A percentile compares a stretch with the other conserved stretches of the same genome.
These are phyloP conservation scores for Sporophila hypoxantha DNA, from an alignment of 2,113 vertebrate species.

Conservation along the genomic window DNA sequence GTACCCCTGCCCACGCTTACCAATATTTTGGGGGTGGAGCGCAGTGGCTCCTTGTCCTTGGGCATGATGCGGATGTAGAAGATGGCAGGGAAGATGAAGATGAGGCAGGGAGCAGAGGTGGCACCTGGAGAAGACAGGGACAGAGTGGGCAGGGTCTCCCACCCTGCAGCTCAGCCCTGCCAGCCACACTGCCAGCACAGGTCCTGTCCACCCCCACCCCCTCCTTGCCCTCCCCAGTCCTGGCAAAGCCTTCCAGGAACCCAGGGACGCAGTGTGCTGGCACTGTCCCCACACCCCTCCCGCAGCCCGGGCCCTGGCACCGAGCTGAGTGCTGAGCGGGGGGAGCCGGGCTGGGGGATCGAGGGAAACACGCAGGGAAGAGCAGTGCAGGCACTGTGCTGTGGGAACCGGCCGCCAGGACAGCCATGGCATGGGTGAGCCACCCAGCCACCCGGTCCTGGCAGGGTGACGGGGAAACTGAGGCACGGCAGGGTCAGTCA, in stretches of 20 bases:
- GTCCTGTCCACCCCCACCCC: not conserved
- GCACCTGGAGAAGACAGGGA: conserved; percentile 80
- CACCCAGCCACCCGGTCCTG: not conserved
- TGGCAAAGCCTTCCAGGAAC: conserved; percentile 24
- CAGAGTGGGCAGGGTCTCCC: not conserved
- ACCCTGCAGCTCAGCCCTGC: not conserved
- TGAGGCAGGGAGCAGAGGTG: conserved; percentile 94
- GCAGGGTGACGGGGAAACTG: not conserved
- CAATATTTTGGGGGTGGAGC: conserved; percentile 86
- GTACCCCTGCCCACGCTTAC: conserved; percentile 61
- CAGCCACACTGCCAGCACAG: not conserved
- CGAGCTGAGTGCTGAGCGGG: rapidly evolving
- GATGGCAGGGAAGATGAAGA: conserved; percentile 96
- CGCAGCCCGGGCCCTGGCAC: not conserved
- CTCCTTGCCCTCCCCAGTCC: not conserved
- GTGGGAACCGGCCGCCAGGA: not conserved
- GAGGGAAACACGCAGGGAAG: not conserved
- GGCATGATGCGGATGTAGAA: conserved; percentile 97
- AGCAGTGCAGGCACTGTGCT: rapidly evolving
- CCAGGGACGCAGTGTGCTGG: not conserved
- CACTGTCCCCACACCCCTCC: not conserved
- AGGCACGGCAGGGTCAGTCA: not conserved
- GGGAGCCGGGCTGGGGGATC: not conserved
- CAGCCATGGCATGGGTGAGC: no score
- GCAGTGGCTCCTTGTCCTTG: conserved; percentile 86